Conservation (phyloP, 1,140 invertebrate genomes). For the Chionoecetes opilio region DNA sequence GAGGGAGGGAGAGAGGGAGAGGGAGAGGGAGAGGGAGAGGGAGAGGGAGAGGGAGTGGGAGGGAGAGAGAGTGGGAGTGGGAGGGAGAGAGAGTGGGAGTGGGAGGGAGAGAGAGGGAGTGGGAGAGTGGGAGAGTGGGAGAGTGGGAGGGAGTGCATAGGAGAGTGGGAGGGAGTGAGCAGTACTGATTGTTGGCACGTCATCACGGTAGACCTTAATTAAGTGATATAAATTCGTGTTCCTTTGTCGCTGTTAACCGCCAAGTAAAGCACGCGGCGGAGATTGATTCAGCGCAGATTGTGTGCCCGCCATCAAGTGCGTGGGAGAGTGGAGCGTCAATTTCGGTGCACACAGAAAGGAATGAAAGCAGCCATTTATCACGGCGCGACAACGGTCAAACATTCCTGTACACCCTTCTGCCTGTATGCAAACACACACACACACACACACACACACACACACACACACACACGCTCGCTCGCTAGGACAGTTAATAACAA, state of each 20-base stretch:
- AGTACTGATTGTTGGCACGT: no score
- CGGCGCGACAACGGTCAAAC: background rate
- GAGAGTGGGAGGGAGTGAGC: no score
- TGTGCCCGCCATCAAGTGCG: constrained; percentile 15
- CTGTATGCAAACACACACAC: background rate
- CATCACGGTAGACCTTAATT: background rate
- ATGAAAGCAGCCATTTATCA: constrained; percentile 30
- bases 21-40: no score
- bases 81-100: no score
- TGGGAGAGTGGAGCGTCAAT: background rate
- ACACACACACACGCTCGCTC: background rate
- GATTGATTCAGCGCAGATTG: constrained; percentile 18
- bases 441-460: background rate
- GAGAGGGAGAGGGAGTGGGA: no score
- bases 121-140: no score
- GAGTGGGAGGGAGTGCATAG: no score
- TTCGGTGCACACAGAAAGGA: background rate
- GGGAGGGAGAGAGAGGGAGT: no score
- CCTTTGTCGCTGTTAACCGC: background rate
- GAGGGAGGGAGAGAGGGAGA: no score
- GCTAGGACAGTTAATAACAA: no score
- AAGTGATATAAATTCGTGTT: background rate
- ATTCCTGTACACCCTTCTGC: background rate
- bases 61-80: no score
- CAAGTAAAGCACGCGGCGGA: background rate